These are phyloP conservation scores for silkworm (Bombyx mori) DNA, from an alignment of 1,140 invertebrate genomes.

Conservation along the genomic window DNA sequence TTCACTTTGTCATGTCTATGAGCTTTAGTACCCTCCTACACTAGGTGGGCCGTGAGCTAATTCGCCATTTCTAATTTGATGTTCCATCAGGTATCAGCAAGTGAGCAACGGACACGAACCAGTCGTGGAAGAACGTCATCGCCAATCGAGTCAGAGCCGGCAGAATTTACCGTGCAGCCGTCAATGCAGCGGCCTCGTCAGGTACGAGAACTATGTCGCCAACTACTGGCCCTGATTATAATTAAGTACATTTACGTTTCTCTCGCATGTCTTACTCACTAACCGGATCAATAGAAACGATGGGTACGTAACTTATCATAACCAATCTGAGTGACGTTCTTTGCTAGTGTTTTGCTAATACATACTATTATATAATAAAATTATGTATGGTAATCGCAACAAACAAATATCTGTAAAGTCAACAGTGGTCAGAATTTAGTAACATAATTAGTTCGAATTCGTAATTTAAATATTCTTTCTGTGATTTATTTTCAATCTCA, in stretches of 20 bases:
- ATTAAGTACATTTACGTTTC: conserved; percentile 20
- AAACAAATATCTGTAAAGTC: too few species aligned
- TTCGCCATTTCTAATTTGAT: conserved; percentile 1
- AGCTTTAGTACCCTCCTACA: too few species aligned
- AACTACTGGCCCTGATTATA: conserved; percentile 51
- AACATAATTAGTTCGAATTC: too few species aligned
- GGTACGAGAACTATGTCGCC: conserved; percentile 39
- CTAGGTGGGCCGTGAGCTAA: neutral
- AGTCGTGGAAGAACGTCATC: conserved; percentile 28
- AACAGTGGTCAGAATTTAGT: too few species aligned
- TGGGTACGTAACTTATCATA: conserved; percentile 31
- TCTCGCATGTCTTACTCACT: conserved; percentile 37
- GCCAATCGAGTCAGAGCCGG: conserved; percentile 38
- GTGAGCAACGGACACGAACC: conserved; percentile 26
- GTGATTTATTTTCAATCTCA: too few species aligned
- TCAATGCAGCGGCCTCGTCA: conserved; percentile 62
- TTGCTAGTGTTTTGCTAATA: too few species aligned
- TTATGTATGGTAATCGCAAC: too few species aligned
- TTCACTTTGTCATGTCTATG: too few species aligned
- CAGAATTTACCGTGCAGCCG: conserved; percentile 51
- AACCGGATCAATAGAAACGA: conserved; percentile 25
- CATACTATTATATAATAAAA: too few species aligned
- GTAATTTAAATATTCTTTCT: too few species aligned
- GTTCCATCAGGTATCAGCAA: conserved; percentile 24
- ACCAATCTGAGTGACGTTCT: too few species aligned